Conservation (phyloP, 2,888 invertebrate species). For the Euspilapteryx auroguttella region DNA sequence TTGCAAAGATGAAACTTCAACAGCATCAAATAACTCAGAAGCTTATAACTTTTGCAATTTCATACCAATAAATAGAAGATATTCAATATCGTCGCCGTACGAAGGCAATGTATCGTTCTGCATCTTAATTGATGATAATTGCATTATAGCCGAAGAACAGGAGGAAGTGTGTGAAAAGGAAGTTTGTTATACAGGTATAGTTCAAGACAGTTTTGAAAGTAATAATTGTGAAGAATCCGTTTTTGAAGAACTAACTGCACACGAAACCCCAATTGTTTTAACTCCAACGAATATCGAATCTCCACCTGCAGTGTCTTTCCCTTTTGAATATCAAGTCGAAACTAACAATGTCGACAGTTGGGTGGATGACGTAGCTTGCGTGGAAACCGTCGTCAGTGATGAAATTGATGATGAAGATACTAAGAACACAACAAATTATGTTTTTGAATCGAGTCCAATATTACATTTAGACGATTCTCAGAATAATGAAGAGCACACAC, state of each 20-base stretch:
- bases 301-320: constrained; percentile 12
- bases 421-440: constrained; percentile 15
- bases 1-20: constrained; percentile 14
- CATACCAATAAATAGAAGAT: constrained; percentile 21
- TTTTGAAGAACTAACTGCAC: constrained; percentile 4
- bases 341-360: constrained; percentile 27
- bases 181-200: constrained; percentile 26
- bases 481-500: constrained; percentile 17
- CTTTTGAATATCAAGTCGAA: constrained; percentile 16
- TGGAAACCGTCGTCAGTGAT: constrained; percentile 47
- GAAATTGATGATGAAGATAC: constrained; percentile 35
- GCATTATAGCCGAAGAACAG: constrained; percentile 33
- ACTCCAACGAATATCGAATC: too few relatives aligned
- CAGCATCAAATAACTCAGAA: constrained; percentile 18
- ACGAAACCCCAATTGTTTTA: too few relatives aligned
- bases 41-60: constrained; percentile 23
- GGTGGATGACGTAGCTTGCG: constrained; percentile 46
- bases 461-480: constrained; percentile 12
- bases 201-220: constrained; percentile 18
- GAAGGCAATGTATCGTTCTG: constrained; percentile 42
- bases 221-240: constrained; percentile 4
- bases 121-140: constrained; percentile 40
- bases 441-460: too few relatives aligned
- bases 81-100: constrained; percentile 36
- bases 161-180: constrained; percentile 22